These are phyloP conservation scores for Channa argus DNA, from an alignment of 2,113 vertebrate species.

Conservation along the genomic window DNA sequence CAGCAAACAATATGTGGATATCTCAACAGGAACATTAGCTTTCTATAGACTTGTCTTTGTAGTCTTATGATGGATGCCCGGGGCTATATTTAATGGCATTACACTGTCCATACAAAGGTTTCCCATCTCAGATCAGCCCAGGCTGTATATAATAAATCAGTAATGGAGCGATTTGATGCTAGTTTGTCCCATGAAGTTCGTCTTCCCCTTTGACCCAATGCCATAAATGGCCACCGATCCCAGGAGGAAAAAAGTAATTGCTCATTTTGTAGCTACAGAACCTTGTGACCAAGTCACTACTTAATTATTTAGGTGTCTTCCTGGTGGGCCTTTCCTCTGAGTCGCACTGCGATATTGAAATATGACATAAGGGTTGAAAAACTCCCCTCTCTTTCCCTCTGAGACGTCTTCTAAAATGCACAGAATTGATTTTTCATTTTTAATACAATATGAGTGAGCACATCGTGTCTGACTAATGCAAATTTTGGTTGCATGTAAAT, in stretches of 20 bases:
- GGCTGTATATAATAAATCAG: slow-evolving; percentile 62
- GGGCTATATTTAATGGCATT: slow-evolving; percentile 34
- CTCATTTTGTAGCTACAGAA: slow-evolving; percentile 91
- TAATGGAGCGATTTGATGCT: slow-evolving; percentile 73
- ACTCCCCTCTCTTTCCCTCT: slow-evolving; percentile 22
- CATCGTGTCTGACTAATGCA: slow-evolving; percentile 37
- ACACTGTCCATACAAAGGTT: slow-evolving; percentile 28
- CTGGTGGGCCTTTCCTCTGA: slow-evolving; percentile 86
- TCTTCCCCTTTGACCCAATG: slow-evolving; percentile 73
- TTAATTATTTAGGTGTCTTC: slow-evolving; percentile 93
- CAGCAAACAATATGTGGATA: slow-evolving; percentile 16
- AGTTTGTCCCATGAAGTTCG: slow-evolving; percentile 57
- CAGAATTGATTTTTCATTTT: slow-evolving; percentile 40
- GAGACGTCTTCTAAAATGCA: slow-evolving; percentile 33
- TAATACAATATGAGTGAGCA: slow-evolving; percentile 30
- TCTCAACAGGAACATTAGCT: slow-evolving; percentile 19
- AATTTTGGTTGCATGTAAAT: slow-evolving; percentile 28
- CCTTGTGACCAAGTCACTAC: slow-evolving; percentile 89
- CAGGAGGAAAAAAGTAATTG: slow-evolving; percentile 89
- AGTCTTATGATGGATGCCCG: slow-evolving; percentile 20
- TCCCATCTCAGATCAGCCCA: slow-evolving; percentile 38
- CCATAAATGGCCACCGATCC: slow-evolving; percentile 86
- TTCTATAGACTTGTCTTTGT: slow-evolving; percentile 2
- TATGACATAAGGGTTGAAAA: slow-evolving; percentile 76
- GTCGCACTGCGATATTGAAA: slow-evolving; percentile 87